Base-by-base conservation (phyloP, 2,888 invertebrate species). In the Teinopalpus imperialis region DNA sequence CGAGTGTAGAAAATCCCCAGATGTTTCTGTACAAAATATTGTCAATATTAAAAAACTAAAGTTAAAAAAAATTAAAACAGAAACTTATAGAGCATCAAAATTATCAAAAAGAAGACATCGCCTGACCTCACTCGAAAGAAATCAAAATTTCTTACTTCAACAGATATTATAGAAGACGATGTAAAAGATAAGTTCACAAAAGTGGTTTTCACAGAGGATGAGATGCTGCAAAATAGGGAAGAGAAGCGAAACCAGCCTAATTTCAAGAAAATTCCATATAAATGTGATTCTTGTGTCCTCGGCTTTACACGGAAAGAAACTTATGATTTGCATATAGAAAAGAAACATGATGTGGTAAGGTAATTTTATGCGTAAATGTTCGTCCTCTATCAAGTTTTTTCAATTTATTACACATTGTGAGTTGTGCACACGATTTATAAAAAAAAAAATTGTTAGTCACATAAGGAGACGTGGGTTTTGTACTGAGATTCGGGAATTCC, bases 221-320 rank as follows among this genome's bases (percentile, higher is more conserved):
- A 81, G 27, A 64, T 81, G 66, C 2, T 59, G 0, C 66, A 40
- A 24, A 59, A 49, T 1, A 71, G 80, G 58, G 72, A 79, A 39
- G 60, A 66, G 16, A 81, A 80, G 48, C 61, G 66, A 34, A 70
- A 53, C 26, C 74, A 73, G n/a, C 69, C 74, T 0, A 81, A 79
- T 56, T 81, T 63, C 23, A 79, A 74, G 57, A 81, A 75, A 52
- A 61, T 79, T 13, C 76, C 74, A 0, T 81, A 45, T 23, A 79
- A 81, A 44, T 81, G 81, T 64, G 70, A 74, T n/a, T 55, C 47
- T 0, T 81, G 81, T 57, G 77, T 81, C 0, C 60, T 77, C 0
- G 81, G 81, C 0, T 81, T 81, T 35, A 71, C 60, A 0, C 65
- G 56, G 8, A 61, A 67, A 2, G 67, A 71, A 1, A 74, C 58